Evolutionary conservation across 92 coral and sea anemone species (phyloP), one percentile per base, ranked within the genome.

Genomic region (Muricea muricata): DNA sequence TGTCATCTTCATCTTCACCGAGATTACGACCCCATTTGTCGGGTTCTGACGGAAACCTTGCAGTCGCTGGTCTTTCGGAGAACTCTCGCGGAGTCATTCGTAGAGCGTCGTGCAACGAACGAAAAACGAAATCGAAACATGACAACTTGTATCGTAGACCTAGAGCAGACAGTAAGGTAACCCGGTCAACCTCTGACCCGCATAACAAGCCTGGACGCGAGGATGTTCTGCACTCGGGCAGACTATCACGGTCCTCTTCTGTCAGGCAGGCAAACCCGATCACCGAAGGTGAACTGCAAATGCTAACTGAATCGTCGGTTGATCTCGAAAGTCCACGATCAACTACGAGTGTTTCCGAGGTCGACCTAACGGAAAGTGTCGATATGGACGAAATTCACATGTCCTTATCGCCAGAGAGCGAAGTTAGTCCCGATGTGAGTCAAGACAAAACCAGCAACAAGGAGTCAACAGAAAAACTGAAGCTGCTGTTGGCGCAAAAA

Each of bases 141-240:
- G 83, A 78, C 1, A 71, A 71, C 63, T 4, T 58, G 8, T 40
- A 31, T 8, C 83, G 83, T 3, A 86, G 86, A 50, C 26, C 81
- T 6, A 92, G 93, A 57, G 90, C 92, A 0, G 98, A 94, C 17
- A 55, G 92, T 1, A 93, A 76, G 79, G 79, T 96, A 28, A 84
- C 93, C 0, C 94, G 98, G 4, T 96, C 98, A 2, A 92, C 97
- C 13, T 96, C 98, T 29, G 98, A 92, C 40, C 98, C 98, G 3
- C 84, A 71, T 55, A 86, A 93, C 34, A 92, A 92, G 30, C 88
- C 96, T 32, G 92, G 92, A 30, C 97, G 97, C 54, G 94, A 76
- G 25, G 97, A 91, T 26, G 86, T 86, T 8, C 57, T 73, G 8
- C 65, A 76, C 66, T 55, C 60, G 17, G 88, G 82, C 6, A 84